Evolutionary conservation across 1,140 invertebrate genomes (phyloP).

Genomic region (Capitella teleta): DNA sequence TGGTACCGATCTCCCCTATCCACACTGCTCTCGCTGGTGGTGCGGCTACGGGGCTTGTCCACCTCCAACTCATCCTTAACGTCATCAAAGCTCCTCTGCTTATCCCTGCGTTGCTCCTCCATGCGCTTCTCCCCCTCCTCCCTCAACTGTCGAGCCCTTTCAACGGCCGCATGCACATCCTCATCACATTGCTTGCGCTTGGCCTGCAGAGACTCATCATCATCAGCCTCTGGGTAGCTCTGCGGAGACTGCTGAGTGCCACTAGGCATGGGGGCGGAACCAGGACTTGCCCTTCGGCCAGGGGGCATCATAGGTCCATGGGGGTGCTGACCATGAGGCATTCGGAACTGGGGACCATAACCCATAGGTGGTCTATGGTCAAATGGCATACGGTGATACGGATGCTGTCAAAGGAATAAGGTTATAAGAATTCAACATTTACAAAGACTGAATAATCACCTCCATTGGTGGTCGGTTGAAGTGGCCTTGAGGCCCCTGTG

Average conservation of each 20-base stretch:
- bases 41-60: conserved; percentile 29
- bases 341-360: neutral
- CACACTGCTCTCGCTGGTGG: conserved; percentile 48
- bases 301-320: too few relatives aligned
- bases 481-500: too few relatives aligned
- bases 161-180: conserved; percentile 59
- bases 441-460: too few relatives aligned
- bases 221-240: too few relatives aligned
- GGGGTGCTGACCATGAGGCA: neutral
- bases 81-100: conserved; percentile 22
- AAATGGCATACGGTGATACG: neutral
- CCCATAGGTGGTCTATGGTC: neutral
- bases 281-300: too few relatives aligned
- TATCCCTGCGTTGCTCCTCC: too few relatives aligned
- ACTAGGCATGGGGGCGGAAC: too few relatives aligned
- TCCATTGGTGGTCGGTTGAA: too few relatives aligned
- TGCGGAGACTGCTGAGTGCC: too few relatives aligned
- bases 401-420: neutral
- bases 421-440: too few relatives aligned
- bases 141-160: conserved; percentile 62
- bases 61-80: neutral
- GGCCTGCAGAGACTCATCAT: conserved; percentile 1
- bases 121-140: conserved; percentile 70
- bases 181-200: conserved; percentile 52
- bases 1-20: neutral